Evolutionary conservation across 2,888 invertebrate species (phyloP).

Genomic region (Ceraclea dissimilis): DNA sequence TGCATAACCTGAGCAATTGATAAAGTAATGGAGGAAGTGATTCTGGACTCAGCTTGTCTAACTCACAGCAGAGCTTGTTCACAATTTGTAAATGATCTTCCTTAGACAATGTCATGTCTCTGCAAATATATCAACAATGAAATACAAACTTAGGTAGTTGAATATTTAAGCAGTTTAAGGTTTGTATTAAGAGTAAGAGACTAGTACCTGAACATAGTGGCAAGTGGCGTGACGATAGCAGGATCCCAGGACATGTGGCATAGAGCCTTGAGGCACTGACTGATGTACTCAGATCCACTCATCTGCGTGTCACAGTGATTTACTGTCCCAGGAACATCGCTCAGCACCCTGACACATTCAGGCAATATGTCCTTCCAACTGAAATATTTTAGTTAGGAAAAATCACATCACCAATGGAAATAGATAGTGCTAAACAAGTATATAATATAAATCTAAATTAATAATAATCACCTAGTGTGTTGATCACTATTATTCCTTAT

Average conservation of each 20-base stretch:
- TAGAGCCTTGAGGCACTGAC: conserved; percentile 50
- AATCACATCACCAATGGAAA: background rate
- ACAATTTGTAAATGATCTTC: conserved; percentile 55
- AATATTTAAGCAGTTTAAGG: no score
- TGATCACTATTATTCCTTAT: conserved; percentile 39
- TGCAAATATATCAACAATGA: conserved; percentile 32
- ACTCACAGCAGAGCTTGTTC: conserved; percentile 52
- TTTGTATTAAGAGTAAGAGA: no score
- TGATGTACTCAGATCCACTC: conserved; percentile 52
- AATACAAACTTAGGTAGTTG: no score
- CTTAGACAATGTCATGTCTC: conserved; percentile 52
- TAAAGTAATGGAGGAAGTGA: conserved; percentile 60
- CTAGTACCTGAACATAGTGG: conserved; percentile 58
- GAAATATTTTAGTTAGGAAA: no score
- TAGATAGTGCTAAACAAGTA: background rate
- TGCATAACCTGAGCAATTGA: conserved; percentile 54
- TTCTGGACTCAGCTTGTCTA: conserved; percentile 51
- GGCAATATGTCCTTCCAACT: conserved; percentile 67
- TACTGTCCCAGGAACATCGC: conserved; percentile 42
- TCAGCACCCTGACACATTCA: conserved; percentile 49
- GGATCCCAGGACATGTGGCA: conserved; percentile 55
- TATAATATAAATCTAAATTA: background rate
- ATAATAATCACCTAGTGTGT: background rate
- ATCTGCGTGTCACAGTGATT: conserved; percentile 52
- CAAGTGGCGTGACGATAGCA: conserved; percentile 52